Evolutionary conservation across 2,888 invertebrate genomes (phyloP).

Genomic region (Stenodema calcarata): DNA sequence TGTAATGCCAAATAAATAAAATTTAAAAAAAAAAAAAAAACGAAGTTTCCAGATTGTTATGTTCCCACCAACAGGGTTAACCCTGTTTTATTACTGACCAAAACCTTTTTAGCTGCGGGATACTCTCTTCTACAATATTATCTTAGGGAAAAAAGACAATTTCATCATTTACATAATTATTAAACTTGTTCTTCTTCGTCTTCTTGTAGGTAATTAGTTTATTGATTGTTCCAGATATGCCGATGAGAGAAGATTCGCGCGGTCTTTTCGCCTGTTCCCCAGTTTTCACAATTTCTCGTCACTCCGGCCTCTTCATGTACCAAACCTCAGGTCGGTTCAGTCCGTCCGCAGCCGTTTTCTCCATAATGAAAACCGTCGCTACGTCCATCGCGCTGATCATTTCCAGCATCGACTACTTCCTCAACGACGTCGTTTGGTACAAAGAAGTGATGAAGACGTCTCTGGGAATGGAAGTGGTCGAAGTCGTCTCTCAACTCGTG

Average conservation of each 20-base stretch:
- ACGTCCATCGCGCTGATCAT: neutral
- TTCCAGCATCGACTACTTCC: neutral
- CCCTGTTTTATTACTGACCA: too few relatives aligned
- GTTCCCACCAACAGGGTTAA: too few relatives aligned
- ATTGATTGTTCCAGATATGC: neutral
- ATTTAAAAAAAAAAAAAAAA: too few relatives aligned
- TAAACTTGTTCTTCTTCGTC: too few relatives aligned
- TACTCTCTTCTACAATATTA: too few relatives aligned
- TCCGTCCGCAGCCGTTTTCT: neutral
- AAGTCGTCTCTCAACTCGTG: neutral
- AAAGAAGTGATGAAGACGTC: neutral
- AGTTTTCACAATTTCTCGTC: neutral
- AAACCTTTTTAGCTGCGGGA: too few relatives aligned
- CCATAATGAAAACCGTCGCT: neutral
- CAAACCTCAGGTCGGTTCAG: neutral
- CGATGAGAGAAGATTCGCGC: neutral
- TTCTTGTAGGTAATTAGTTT: too few relatives aligned
- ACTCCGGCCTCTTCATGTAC: neutral
- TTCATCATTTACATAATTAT: too few relatives aligned
- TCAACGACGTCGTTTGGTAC: neutral
- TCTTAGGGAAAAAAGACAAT: too few relatives aligned
- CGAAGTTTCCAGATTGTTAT: too few relatives aligned
- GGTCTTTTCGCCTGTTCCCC: neutral
- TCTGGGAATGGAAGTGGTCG: neutral
- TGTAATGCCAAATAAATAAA: too few relatives aligned